Base-by-base conservation (phyloP, 2,888 invertebrate genomes). In the Eristalis intricaria region DNA sequence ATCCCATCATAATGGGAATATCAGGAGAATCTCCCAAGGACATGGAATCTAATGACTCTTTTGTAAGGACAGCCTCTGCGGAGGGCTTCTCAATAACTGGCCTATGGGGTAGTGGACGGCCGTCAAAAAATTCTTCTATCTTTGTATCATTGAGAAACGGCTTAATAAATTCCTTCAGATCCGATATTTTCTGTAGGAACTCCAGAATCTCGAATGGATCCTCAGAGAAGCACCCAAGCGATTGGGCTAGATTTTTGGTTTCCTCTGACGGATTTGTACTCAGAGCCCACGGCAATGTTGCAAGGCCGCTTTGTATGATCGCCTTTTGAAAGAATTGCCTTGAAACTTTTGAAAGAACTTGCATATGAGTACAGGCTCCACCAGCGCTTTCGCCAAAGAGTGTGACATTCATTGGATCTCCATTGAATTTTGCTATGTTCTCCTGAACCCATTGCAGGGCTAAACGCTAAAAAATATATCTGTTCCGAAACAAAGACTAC, bases 1-100 rank as follows among this genome's bases (percentile, higher is more conserved):
- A 89, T 8, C 94, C 94, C 43, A 94, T 91, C 8, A 94, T 92
- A 0, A 93, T 90, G 1, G 94, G 94, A 0, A 94, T 93, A 1
- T 93, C 92, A 38, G 93, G 91, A 26, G 92, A 93, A 40, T 89
- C 90, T n/a, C 92, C 92, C 75, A 89, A 89, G 88, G 91, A 91
- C 0, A 94, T 77, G 0, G 94, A 92, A 40, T 94, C 79, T 89
- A 94, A 73, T 90, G 95, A 89, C 90, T 64, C 8, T 78, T 80
- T 77, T 0, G 88, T 82, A 1, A 90, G 63, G 15, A 90, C 89
- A 23, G 89, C 79, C 19, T 77, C 71, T 8, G 40, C 13, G 50
- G 68, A 75, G 0, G 70, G 50, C 5, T 74, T n/a, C 74, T 90
- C 90, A 38, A 90, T 64, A 1, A 85, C 87, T 13, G 90, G 90